Conservation (phyloP, 1,140 invertebrate species). For the Gyrodactylus bullatarudis region DNA sequence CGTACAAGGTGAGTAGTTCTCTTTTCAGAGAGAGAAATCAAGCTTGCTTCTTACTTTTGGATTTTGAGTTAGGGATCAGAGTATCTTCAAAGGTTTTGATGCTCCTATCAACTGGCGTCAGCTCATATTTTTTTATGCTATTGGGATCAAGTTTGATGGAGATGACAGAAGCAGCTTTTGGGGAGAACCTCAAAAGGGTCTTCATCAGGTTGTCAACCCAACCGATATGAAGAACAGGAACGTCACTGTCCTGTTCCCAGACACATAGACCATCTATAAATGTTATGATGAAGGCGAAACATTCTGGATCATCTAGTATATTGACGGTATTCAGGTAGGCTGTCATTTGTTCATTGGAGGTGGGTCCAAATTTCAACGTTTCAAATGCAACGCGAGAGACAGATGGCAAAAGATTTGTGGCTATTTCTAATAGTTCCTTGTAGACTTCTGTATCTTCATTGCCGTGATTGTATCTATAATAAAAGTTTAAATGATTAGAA, state of each 20-base stretch:
- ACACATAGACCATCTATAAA: not conserved
- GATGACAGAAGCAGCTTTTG: not conserved
- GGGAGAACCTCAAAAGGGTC: not conserved
- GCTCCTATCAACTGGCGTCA: too few species aligned
- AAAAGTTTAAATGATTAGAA: too few species aligned
- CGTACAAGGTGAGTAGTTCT: too few species aligned
- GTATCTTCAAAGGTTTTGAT: too few species aligned
- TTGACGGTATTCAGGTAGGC: not conserved
- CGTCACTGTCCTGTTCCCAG: slow-evolving; percentile 3
- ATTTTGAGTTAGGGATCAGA: too few species aligned
- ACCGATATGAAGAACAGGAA: slow-evolving; percentile 2
- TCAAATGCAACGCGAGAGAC: not conserved
- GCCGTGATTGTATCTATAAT: not conserved
- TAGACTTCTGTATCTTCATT: not conserved
- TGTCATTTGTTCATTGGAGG: not conserved
- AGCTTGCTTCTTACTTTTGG: too few species aligned
- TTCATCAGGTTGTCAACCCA: not conserved
- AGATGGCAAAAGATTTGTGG: not conserved
- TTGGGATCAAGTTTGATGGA: too few species aligned
- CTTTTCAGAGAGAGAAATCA: too few species aligned
- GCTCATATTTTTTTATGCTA: too few species aligned
- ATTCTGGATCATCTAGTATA: not conserved
- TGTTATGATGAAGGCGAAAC: not conserved
- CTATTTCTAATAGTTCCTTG: not conserved
- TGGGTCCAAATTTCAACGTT: not conserved